Evolutionary conservation across 2,888 invertebrate species (phyloP).

Genomic region (Hypena proboscidalis): DNA sequence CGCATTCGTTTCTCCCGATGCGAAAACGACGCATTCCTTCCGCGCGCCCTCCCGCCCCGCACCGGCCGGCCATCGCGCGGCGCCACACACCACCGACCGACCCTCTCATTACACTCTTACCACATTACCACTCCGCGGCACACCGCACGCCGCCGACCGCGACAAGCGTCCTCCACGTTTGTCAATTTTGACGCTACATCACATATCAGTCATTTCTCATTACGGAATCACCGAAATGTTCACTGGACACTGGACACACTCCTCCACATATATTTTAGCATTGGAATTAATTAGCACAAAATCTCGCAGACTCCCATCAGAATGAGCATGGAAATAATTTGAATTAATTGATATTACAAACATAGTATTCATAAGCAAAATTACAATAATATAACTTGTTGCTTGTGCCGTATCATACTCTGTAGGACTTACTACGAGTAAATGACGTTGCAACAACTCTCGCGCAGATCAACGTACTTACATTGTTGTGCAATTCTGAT

Average conservation of each 20-base stretch:
- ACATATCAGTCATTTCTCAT: not conserved
- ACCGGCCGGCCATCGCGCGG: constrained; percentile 61
- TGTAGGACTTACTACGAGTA: constrained; percentile 30
- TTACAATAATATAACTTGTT: constrained; percentile 22
- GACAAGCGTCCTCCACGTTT: constrained; percentile 35
- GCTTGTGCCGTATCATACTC: constrained; percentile 19
- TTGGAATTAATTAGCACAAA: too few species aligned
- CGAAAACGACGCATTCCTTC: constrained; percentile 86
- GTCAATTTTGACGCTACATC: constrained; percentile 38
- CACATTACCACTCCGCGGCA: constrained; percentile 51
- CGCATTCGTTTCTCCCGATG: constrained; percentile 86
- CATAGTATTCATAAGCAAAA: constrained; percentile 10
- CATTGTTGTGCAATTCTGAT: constrained; percentile 49
- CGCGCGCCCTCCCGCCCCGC: constrained; percentile 77
- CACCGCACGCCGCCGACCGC: constrained; percentile 40
- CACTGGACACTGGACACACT: too few species aligned
- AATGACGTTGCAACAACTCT: constrained; percentile 37
- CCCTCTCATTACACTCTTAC: constrained; percentile 79
- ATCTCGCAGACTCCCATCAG: too few species aligned
- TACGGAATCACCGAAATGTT: too few species aligned
- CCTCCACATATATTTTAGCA: too few species aligned
- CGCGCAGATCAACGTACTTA: constrained; percentile 35
- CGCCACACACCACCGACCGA: constrained; percentile 64
- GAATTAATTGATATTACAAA: constrained; percentile 9
- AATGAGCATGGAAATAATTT: constrained; percentile 2